phyloP scores from a whole-genome alignment of 2,113 vertebrate species.

The Pseudorasbora parva region DNA sequence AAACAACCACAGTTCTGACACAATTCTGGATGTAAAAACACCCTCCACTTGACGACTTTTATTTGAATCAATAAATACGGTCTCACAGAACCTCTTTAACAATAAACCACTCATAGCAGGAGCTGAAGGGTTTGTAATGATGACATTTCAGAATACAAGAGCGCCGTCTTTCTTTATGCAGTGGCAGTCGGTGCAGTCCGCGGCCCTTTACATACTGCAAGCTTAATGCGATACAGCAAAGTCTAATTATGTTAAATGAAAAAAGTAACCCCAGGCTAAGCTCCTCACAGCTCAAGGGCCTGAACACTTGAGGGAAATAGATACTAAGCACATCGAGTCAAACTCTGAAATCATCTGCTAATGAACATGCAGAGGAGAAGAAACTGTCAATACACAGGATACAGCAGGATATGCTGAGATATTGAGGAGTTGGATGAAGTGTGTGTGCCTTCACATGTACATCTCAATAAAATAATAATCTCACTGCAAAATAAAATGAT shows the following conservation, averaged over 20 bases:
- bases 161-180: background rate
- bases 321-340: slow-evolving; percentile 50
- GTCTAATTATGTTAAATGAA: slow-evolving; percentile 62
- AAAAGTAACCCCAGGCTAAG: slow-evolving; percentile 51
- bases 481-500: background rate
- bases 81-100: slow-evolving; percentile 26
- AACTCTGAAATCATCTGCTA: slow-evolving; percentile 46
- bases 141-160: slow-evolving; percentile 36
- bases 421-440: slow-evolving; percentile 3
- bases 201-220: slow-evolving; percentile 8
- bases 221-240: slow-evolving; percentile 54
- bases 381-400: slow-evolving; percentile 14
- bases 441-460: slow-evolving; percentile 4
- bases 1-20: slow-evolving; percentile 2
- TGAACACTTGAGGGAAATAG: slow-evolving; percentile 49
- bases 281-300: slow-evolving; percentile 47
- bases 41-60: background rate
- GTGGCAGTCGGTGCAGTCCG: background rate
- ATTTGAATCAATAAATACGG: slow-evolving; percentile 32
- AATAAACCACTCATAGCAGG: slow-evolving; percentile 12
- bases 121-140: slow-evolving; percentile 27
- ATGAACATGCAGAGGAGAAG: slow-evolving; percentile 49
- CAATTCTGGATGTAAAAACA: slow-evolving; percentile 7
- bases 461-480: slow-evolving; percentile 21
- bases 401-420: slow-evolving; percentile 1